Base-by-base conservation (phyloP, 2,888 invertebrate species). In the Argyresthia albistria region DNA sequence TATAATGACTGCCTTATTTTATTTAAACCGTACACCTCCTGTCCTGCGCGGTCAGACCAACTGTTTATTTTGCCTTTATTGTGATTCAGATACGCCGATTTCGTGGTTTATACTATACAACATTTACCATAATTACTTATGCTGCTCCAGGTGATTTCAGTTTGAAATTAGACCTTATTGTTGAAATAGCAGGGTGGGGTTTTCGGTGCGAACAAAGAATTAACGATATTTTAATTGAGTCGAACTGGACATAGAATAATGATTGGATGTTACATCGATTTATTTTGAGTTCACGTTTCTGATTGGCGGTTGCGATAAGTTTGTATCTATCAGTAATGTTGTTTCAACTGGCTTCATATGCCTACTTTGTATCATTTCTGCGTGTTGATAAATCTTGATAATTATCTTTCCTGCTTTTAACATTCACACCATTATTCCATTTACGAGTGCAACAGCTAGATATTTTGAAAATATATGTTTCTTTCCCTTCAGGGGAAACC, bases 191-290 rank as follows among this genome's bases (percentile, higher is more conserved):
- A 80, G 70, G 70, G 80, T 79, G 60, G 65, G 55, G 57, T 74
- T 80, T 82, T 62, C 67, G 64, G 65, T 63, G 66, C 60, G 67
- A 68, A 61, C 62, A 56, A 58, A 60, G 59, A 76, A 80, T 86
- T 87, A 86, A 87, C 84, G 87, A 87, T 86, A 86, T 87, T 87
- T 87, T 87, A 87, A 87, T 87, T 86, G 86, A 86, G 84, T 84
- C 75, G 80, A 83, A 79, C 80, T 80, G 80, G 87, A 87, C 87
- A 76, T 83, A 64, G 84, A 87, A 77, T 87, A 87, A 87, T 87
- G 86, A 86, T 87, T 87, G 86, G 86, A 86, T 78, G 86, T 79
- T 78, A 82, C 83, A 79, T 81, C 84, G 86, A 87, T 87, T 87
- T 86, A 84, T 87, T 86, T 83, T 66, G 77, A 84, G 77, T 86